Evolutionary conservation across 2,113 vertebrate genomes (phyloP).

Genomic region (Spilogale gracilis): DNA sequence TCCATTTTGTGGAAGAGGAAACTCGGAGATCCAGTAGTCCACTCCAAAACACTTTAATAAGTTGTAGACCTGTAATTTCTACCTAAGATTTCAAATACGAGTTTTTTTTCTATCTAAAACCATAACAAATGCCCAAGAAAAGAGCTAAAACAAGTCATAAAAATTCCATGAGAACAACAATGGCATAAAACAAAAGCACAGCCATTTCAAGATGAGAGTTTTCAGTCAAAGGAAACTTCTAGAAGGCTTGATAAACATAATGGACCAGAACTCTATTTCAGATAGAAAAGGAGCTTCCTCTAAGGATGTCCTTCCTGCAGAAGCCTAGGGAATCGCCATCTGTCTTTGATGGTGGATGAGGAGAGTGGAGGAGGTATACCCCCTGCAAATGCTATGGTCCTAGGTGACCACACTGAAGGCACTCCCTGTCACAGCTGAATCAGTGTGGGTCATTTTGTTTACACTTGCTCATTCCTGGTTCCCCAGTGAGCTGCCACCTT

Average conservation of each 20-base stretch:
- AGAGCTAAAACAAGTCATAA: background rate
- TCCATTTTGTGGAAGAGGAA: background rate
- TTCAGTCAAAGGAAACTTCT: background rate
- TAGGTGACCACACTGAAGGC: background rate
- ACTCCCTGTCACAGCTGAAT: too few relatives aligned
- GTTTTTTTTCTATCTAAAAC: background rate
- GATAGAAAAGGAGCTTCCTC: background rate
- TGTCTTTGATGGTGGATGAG: background rate
- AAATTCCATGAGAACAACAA: background rate
- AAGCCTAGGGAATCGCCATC: accelerated
- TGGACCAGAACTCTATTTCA: background rate
- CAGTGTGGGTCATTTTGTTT: too few relatives aligned
- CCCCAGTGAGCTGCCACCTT: background rate
- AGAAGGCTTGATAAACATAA: background rate
- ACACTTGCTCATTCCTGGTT: background rate
- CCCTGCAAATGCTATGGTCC: accelerated
- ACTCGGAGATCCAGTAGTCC: background rate
- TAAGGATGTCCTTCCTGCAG: background rate
- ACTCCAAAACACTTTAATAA: background rate
- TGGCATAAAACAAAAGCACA: background rate
- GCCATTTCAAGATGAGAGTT: conserved; percentile 10
- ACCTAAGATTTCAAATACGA: background rate
- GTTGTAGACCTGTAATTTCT: background rate
- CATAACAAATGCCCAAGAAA: background rate
- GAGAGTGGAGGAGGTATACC: background rate